Base-by-base conservation (phyloP, 2,797 vertebrate genomes). In the Mormyrus hasselquistii region DNA sequence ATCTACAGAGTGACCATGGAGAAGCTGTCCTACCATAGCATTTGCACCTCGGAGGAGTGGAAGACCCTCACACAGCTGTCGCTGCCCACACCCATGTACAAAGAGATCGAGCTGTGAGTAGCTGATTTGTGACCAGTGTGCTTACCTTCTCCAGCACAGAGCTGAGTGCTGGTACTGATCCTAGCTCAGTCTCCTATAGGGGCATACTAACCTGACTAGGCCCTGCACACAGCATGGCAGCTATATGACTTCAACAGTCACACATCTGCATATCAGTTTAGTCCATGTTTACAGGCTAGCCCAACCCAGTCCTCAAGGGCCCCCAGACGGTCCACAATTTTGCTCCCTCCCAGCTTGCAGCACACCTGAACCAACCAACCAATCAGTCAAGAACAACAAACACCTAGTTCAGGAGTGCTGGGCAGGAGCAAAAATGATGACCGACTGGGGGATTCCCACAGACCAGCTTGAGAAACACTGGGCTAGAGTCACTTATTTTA, bases 1-100 rank as follows among this genome's bases (percentile, higher is more conserved):
- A 99, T 99, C 93, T 99, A 99, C 94, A 97, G 99, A 92, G 99
- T 99, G 89, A 99, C 99, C 0, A 98, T 99, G 98, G 99, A 99
- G 93, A 99, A 99, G 91, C 95, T 99, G 87, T 99, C 98, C 4
- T 99, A 99, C 92, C 99, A 99, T 92, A 99, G 97, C 94, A 97
- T 99, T 93, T 99, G 99, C 92, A 99, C 99, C 0, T 96, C 97
- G 0, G 99, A 99, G 91, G 99, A 99, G 93, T 99, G 97, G 97
- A 98, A 98, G 93, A 97, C 96, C 91, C 98, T 99, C 76, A 97
- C 97, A 93, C 95, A 94, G 89, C 97, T 98, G 93, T 96, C 93
- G 89, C 97, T 99, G 86, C 97, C 98, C 8, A 53, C 93, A n/a
- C 96, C 95, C 85, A 96, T 99, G 92, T 98, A 97, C 95, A 98